Percentiles rank a stretch among this genome's conserved stretches.
phyloP scores from a whole-genome alignment of 2,113 vertebrate genomes.

The Oryzias melastigma region DNA sequence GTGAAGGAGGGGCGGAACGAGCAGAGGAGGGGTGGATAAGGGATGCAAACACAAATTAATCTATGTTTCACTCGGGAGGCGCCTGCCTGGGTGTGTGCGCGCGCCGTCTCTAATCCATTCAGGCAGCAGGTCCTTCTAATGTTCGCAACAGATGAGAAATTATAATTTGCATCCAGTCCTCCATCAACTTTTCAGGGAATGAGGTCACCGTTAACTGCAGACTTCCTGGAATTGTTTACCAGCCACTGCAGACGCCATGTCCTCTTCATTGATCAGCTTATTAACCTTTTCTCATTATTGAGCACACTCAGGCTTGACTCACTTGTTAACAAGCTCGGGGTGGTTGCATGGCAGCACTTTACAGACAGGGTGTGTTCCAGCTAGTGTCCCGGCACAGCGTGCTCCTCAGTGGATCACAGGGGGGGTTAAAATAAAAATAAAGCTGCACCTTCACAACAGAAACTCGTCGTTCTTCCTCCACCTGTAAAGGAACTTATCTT shows the following conservation, averaged over 20 bases:
- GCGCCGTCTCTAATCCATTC: slow-evolving; percentile 29
- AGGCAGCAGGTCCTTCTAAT: neutral
- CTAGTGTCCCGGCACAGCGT: slow-evolving; percentile 27
- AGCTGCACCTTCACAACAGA: slow-evolving; percentile 6
- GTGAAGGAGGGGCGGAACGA: neutral
- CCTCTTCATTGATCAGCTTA: slow-evolving; percentile 59
- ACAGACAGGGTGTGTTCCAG: slow-evolving; percentile 9
- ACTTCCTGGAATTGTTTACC: slow-evolving; percentile 40
- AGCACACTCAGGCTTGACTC: slow-evolving; percentile 34
- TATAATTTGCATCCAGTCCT: slow-evolving; percentile 17
- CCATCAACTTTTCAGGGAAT: slow-evolving; percentile 3
- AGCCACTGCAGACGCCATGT: slow-evolving; percentile 9
- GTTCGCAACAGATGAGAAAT: slow-evolving; percentile 7
- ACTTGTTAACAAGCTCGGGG: slow-evolving; percentile 52
- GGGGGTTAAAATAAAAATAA: neutral
- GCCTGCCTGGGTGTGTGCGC: slow-evolving; percentile 8
- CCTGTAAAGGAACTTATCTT: neutral
- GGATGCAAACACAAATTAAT: slow-evolving; percentile 46
- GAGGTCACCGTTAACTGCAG: slow-evolving; percentile 21
- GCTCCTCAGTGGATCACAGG: slow-evolving; percentile 10
- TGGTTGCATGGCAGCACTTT: slow-evolving; percentile 10
- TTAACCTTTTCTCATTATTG: slow-evolving; percentile 64
- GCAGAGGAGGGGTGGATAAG: slow-evolving; percentile 8
- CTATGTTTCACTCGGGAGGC: slow-evolving; percentile 30
- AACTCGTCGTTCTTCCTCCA: neutral